A percentile compares a stretch with the other conserved stretches of the same genome.
Conservation (phyloP, 1,140 invertebrate genomes). For the Cyphomyrmex costatus region DNA sequence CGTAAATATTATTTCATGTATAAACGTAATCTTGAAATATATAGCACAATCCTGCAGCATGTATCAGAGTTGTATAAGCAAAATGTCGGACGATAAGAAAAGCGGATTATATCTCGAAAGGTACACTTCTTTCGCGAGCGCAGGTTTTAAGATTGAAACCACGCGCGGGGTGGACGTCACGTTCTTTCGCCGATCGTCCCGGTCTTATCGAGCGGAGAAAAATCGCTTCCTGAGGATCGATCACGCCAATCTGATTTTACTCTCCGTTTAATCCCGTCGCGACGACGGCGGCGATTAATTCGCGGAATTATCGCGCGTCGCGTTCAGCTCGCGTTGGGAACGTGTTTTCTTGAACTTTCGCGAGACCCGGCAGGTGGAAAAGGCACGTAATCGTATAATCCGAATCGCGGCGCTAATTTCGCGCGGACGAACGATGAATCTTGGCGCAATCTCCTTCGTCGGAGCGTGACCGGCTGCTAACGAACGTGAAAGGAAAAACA, state of each 20-base stretch:
- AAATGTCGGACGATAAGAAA: conserved; percentile 1
- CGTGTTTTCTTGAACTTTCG: neutral
- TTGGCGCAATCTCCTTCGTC: neutral
- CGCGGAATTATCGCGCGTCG: conserved; percentile 4
- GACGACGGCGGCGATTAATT: conserved; percentile 34
- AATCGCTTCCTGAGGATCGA: conserved; percentile 17
- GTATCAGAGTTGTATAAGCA: neutral
- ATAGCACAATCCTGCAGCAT: too few relatives aligned
- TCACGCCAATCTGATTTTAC: conserved; percentile 20
- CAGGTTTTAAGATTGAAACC: conserved; percentile 14
- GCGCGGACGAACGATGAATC: neutral
- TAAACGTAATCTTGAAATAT: too few relatives aligned
- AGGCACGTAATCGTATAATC: conserved; percentile 23
- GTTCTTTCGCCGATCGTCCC: neutral
- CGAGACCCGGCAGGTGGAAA: neutral
- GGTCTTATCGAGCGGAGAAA: neutral
- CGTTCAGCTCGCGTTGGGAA: neutral
- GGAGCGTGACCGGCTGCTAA: conserved; percentile 19
- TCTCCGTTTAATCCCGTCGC: conserved; percentile 9
- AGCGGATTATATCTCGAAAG: neutral
- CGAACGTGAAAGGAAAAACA: conserved; percentile 59
- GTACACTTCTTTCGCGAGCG: neutral
- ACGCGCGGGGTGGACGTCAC: neutral
- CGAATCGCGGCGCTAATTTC: conserved; percentile 16
- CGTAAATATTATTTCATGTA: too few relatives aligned